Evolutionary conservation across 1,140 invertebrate genomes (phyloP).

Genomic region (Spodoptera litura): DNA sequence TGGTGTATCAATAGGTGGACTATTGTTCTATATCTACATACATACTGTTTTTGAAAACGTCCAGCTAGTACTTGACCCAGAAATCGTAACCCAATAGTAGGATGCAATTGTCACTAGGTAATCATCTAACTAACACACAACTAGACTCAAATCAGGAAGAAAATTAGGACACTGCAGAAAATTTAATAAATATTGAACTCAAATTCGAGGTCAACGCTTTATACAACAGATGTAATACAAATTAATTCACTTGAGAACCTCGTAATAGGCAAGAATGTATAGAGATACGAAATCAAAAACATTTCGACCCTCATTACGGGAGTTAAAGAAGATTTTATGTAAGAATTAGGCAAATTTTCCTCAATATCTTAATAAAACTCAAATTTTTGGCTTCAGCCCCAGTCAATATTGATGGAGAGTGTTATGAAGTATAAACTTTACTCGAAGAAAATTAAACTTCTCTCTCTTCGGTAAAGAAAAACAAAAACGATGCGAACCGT

Average conservation of each 20-base stretch:
- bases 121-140: too few species aligned
- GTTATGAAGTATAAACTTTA: slow-evolving; percentile 34
- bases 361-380: slow-evolving; percentile 44
- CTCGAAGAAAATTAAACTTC: slow-evolving; percentile 53
- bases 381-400: slow-evolving; percentile 45
- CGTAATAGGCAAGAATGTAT: slow-evolving; percentile 1
- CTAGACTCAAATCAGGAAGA: too few species aligned
- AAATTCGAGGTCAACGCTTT: slow-evolving; percentile 19
- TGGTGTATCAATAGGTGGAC: too few species aligned
- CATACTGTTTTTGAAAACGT: too few species aligned
- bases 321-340: slow-evolving; percentile 20
- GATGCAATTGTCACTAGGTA: too few species aligned
- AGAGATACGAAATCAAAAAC: slow-evolving; percentile 34
- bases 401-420: slow-evolving; percentile 49
- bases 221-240: background rate
- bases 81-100: too few species aligned
- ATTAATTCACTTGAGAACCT: slow-evolving; percentile 7
- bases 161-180: too few species aligned
- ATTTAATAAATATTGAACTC: background rate
- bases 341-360: slow-evolving; percentile 40
- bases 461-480: slow-evolving; percentile 43
- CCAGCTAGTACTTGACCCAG: too few species aligned
- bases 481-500: slow-evolving; percentile 47
- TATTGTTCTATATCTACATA: too few species aligned
- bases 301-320: slow-evolving; percentile 19